Evolutionary conservation across 2,797 vertebrate genomes (phyloP).

Genomic region (Ara ararauna): DNA sequence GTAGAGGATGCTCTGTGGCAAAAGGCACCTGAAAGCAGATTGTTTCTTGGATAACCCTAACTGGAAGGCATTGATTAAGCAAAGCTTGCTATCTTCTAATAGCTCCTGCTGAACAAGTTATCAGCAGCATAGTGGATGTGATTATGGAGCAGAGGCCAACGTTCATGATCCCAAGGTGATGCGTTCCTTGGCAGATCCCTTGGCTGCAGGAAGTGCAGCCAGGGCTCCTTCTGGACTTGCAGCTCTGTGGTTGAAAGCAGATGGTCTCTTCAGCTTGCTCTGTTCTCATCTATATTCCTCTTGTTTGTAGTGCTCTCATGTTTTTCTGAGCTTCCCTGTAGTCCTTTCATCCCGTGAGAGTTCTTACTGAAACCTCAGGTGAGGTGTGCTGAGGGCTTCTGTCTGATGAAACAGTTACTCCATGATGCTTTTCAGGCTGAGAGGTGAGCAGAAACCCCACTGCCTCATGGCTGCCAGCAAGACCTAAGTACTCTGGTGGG

Average conservation of each 20-base stretch:
- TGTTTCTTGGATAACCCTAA: not conserved
- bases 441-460: not conserved
- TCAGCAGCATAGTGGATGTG: not conserved
- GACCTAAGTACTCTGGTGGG: not conserved
- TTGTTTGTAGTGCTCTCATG: not conserved
- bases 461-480: not conserved
- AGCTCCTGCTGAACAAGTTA: not conserved
- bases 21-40: not conserved
- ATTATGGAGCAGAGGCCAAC: not conserved
- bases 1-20: not conserved
- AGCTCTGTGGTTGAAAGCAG: not conserved
- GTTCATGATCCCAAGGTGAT: not conserved
- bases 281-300: not conserved
- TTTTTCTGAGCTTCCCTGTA: conserved; percentile 37
- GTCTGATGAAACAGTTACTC: conserved; percentile 45
- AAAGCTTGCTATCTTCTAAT: not conserved
- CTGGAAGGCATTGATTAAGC: not conserved
- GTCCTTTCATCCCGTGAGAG: not conserved
- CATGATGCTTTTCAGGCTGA: not conserved
- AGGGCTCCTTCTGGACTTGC: not conserved
- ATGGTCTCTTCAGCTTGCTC: not conserved
- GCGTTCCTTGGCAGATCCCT: not conserved
- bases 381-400: not conserved
- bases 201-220: not conserved
- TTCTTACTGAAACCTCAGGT: conserved; percentile 21